Conservation (phyloP, 2,888 invertebrate genomes). For the Drosophila aldrichi region DNA sequence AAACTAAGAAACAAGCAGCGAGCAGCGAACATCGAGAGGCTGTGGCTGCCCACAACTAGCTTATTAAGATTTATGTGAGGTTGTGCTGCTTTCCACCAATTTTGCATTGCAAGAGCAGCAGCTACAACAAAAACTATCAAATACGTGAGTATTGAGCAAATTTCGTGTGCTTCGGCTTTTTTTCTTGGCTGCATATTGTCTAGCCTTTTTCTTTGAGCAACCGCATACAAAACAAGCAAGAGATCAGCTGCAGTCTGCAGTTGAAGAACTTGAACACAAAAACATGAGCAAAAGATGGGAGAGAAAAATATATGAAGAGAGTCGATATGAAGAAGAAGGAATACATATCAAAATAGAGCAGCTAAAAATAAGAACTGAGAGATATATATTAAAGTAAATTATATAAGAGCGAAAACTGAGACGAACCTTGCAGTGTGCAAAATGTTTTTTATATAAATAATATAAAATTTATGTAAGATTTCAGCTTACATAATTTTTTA, state of each 20-base stretch:
- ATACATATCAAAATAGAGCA: background rate
- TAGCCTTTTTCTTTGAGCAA: background rate
- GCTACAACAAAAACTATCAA: constrained; percentile 23
- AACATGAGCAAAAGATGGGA: background rate
- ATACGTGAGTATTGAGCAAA: constrained; percentile 67
- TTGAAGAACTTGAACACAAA: background rate
- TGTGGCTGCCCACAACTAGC: constrained; percentile 61
- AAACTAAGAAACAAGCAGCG: constrained; percentile 15
- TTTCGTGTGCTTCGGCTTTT: constrained; percentile 35
- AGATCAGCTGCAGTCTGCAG: constrained; percentile 5
- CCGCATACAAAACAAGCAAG: constrained; percentile 20
- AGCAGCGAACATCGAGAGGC: constrained; percentile 28
- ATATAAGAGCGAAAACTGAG: too few relatives aligned
- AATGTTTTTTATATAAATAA: too few relatives aligned
- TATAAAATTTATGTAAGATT: background rate
- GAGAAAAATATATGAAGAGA: too few relatives aligned
- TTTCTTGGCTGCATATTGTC: background rate
- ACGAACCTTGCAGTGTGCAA: background rate
- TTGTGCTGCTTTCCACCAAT: constrained; percentile 29
- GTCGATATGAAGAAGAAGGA: too few relatives aligned
- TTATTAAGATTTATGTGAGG: constrained; percentile 74
- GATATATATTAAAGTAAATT: background rate
- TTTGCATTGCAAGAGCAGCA: constrained; percentile 41
- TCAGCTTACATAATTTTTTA: background rate
- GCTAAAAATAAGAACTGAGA: background rate